Base-by-base conservation (phyloP, 2,797 vertebrate species). In the Sphenopsis melanotis region DNA sequence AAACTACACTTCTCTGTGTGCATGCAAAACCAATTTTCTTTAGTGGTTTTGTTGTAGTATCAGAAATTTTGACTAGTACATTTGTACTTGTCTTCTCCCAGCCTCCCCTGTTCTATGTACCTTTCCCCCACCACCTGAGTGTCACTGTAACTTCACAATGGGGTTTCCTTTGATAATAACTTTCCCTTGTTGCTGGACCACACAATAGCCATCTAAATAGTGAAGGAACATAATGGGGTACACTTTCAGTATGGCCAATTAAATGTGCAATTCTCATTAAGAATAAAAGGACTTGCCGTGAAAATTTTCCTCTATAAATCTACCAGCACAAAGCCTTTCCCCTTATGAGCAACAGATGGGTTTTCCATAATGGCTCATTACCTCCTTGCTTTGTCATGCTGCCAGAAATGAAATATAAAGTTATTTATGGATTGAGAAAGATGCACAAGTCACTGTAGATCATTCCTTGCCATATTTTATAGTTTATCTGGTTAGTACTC, bases 361-460 rank as follows among this genome's bases (percentile, higher is more conserved):
- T 96, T 98, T 98, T 97, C 94, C 96, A 98, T 98, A 97, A 97
- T 97, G 97, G 97, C 91, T 98, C 97, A 98, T 98, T 98, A 98
- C 96, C 96, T 97, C 61, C 91, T 96, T 97, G 97, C 95, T 97
- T 90, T 84, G 96, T 97, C 96, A 93, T 92, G 94, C 87, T 97
- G 97, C 97, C 97, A 97, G 92, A 96, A 97, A 95, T 96, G 94
- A 98, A 98, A 97, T 96, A 96, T 95, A 97, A 97, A 97, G 96
- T 98, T 98, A 98, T 98, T 98, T 98, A 98, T 97, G 96, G 94
- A 80, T 94, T 95, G 93, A 95, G 97, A 97, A 98, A 95, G 96
- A 97, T 97, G 95, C 96, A 94, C 96, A 97, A 98, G 96, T 97
- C 97, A 96, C 78, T 69, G 78, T 90, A 96, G 94, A 96, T 97